These are phyloP conservation scores for Proisotoma minuta DNA, from an alignment of 2,888 invertebrate genomes.

Conservation along the genomic window DNA sequence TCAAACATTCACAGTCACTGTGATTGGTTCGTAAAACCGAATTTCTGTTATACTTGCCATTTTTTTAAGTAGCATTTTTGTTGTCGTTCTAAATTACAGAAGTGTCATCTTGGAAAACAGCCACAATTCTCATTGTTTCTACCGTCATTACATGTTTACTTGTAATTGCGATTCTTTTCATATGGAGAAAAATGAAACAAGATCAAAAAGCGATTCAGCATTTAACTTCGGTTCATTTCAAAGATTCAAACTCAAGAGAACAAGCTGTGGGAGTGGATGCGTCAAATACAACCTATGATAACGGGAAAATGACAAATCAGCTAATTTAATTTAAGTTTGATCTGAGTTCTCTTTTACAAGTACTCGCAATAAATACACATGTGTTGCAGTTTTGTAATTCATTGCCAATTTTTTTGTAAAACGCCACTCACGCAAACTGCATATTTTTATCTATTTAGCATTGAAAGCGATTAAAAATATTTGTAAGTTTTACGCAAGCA, in stretches of 20 bases:
- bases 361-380: too few species aligned
- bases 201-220: constrained; percentile 25
- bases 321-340: constrained; percentile 15
- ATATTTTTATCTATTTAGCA: too few species aligned
- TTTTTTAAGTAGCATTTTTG: too few species aligned
- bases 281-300: constrained; percentile 16
- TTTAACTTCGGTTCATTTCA: constrained; percentile 27
- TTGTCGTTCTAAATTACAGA: constrained; percentile 15
- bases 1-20: constrained; percentile 23
- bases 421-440: too few species aligned
- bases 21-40: too few species aligned
- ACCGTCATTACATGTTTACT: constrained; percentile 13
- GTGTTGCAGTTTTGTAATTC: too few species aligned
- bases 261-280: constrained; percentile 3
- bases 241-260: constrained; percentile 9
- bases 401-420: too few species aligned
- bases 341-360: not conserved
- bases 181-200: constrained; percentile 11
- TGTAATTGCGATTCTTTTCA: constrained; percentile 13
- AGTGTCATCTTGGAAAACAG: constrained; percentile 15
- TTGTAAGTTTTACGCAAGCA: too few species aligned
- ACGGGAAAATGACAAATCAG: constrained; percentile 30
- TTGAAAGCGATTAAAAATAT: too few species aligned
- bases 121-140: constrained; percentile 1
- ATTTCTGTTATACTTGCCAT: too few species aligned